These are phyloP conservation scores for Abrostola triplasia DNA, from an alignment of 2,888 invertebrate species.

Conservation along the genomic window DNA sequence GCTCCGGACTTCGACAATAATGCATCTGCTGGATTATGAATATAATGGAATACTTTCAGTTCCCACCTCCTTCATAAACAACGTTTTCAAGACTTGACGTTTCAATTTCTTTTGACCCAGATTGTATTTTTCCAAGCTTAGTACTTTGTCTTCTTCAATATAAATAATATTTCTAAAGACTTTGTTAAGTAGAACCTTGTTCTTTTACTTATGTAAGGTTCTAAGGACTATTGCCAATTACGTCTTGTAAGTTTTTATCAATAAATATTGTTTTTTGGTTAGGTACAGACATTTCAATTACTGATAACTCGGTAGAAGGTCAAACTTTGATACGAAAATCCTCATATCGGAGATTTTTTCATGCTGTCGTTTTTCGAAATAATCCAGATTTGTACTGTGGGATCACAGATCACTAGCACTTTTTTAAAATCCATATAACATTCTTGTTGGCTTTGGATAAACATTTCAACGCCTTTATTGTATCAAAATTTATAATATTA, in stretches of 20 bases:
- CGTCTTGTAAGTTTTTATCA: neutral
- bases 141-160: neutral
- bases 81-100: slow-evolving; percentile 10
- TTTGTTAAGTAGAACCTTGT: neutral
- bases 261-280: too few species aligned
- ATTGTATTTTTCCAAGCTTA: neutral
- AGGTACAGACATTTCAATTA: too few species aligned
- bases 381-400: too few species aligned
- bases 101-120: slow-evolving; percentile 23
- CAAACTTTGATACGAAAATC: too few species aligned
- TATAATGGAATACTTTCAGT: neutral
- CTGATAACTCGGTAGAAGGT: too few species aligned
- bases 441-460: too few species aligned
- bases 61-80: slow-evolving; percentile 4
- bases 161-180: neutral
- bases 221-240: neutral
- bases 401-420: too few species aligned
- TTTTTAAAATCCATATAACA: too few species aligned
- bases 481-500: too few species aligned
- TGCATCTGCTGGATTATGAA: neutral
- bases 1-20: neutral
- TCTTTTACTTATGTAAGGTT: neutral
- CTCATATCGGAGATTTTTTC: too few species aligned
- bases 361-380: too few species aligned
- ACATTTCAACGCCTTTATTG: too few species aligned